Evolutionary conservation across 2,888 invertebrate genomes (phyloP).

Genomic region (Meganola albula): DNA sequence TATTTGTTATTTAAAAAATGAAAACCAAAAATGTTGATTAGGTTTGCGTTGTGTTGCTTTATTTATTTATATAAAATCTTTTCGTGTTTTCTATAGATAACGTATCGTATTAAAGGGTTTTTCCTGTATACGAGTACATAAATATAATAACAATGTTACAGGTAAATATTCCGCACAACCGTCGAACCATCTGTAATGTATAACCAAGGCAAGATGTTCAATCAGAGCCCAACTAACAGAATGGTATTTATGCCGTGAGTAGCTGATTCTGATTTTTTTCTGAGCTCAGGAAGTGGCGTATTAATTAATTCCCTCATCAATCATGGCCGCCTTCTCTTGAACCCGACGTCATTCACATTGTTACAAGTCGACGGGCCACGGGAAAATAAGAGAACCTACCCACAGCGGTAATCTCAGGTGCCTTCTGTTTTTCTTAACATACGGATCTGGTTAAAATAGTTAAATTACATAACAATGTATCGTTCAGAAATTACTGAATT

Average conservation of each 20-base stretch:
- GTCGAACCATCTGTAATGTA: slow-evolving; percentile 23
- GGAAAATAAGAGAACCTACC: slow-evolving; percentile 36
- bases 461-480: too few species aligned
- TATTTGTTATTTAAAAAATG: too few species aligned
- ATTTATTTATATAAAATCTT: too few species aligned
- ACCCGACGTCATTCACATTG: slow-evolving; percentile 59
- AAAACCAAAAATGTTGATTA: too few species aligned
- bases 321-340: slow-evolving; percentile 55
- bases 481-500: too few species aligned
- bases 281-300: slow-evolving; percentile 56
- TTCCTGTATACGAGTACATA: too few species aligned
- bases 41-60: too few species aligned
- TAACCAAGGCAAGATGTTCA: slow-evolving; percentile 23
- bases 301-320: slow-evolving; percentile 67
- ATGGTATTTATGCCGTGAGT: slow-evolving; percentile 39
- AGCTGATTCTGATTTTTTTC: slow-evolving; percentile 52
- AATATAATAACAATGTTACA: too few species aligned
- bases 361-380: slow-evolving; percentile 43
- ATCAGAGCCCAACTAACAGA: slow-evolving; percentile 35
- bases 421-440: slow-evolving; percentile 15
- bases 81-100: too few species aligned
- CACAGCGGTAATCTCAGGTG: slow-evolving; percentile 16
- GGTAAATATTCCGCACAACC: too few species aligned
- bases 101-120: too few species aligned
- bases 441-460: too few species aligned